Evolutionary conservation across 2,113 vertebrate species (phyloP).

Genomic region (Oxyura jamaicensis): DNA sequence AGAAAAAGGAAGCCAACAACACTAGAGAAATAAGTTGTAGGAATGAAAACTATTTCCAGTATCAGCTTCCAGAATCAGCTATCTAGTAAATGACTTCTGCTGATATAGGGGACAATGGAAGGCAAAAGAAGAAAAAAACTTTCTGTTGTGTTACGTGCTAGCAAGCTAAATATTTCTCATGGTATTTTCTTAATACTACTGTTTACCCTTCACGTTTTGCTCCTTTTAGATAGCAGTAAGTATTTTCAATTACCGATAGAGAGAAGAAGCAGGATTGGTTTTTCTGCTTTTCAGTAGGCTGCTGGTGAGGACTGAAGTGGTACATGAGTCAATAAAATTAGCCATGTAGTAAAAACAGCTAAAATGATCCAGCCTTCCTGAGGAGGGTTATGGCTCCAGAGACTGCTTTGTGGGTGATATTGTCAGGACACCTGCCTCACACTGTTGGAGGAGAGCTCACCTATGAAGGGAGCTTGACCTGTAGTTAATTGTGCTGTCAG

Average conservation of each 20-base stretch:
- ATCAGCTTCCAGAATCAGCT: not conserved
- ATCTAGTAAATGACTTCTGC: not conserved
- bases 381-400: not conserved
- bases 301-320: not conserved
- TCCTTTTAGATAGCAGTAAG: not conserved
- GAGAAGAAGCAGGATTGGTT: not conserved
- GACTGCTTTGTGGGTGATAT: not conserved
- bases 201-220: not conserved
- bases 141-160: not conserved
- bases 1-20: not conserved
- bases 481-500: not conserved
- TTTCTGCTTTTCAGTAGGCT: not conserved
- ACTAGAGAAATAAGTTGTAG: not conserved
- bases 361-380: not conserved
- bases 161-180: not conserved
- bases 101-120: not conserved
- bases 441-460: not conserved
- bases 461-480: not conserved
- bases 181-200: not conserved
- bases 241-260: not conserved
- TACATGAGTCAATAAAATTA: not conserved
- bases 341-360: not conserved
- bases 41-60: constrained; percentile 28
- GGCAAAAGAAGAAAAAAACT: not conserved
- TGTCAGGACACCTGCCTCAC: not conserved